A percentile compares a stretch with the other conserved stretches of the same genome.
Conservation (phyloP, 2,888 invertebrate genomes). For the Leucophenga montana region DNA sequence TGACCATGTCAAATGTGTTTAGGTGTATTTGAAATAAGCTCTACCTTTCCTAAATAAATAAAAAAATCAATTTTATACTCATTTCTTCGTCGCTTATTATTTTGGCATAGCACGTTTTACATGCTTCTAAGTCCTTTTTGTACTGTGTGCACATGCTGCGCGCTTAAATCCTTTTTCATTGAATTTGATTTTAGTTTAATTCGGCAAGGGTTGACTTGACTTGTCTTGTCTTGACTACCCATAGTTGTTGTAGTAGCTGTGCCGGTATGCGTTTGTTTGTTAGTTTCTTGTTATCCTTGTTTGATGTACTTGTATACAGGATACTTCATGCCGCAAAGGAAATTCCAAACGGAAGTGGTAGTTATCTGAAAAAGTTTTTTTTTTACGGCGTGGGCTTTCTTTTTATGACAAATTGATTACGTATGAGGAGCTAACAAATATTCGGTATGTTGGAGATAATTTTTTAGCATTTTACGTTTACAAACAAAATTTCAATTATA, state of each 20-base stretch:
- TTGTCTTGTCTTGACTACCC: conserved; percentile 10
- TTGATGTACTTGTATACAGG: background rate
- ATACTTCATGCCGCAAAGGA: too few species aligned
- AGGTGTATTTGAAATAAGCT: background rate
- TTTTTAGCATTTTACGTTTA: too few species aligned
- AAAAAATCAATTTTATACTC: conserved; percentile 24
- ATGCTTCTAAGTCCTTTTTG: background rate
- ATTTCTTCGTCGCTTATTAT: background rate
- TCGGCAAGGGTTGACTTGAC: conserved; percentile 6
- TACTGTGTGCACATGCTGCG: conserved; percentile 9
- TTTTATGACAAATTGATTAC: conserved; percentile 23
- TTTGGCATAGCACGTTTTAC: conserved; percentile 5
- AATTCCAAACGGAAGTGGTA: background rate
- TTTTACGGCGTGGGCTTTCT: background rate
- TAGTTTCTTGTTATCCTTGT: conserved; percentile 1
- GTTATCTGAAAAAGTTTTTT: conserved; percentile 7
- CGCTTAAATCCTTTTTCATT: conserved; percentile 27
- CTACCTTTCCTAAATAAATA: conserved; percentile 18
- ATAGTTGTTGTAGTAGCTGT: background rate
- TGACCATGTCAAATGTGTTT: conserved; percentile 10
- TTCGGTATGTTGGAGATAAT: too few species aligned
- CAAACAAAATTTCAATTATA: too few species aligned
- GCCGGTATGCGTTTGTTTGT: background rate
- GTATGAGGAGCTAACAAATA: background rate
- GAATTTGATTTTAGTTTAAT: conserved; percentile 27